Conservation (phyloP, 2,113 vertebrate species). For the Chaenogobius annularis region DNA sequence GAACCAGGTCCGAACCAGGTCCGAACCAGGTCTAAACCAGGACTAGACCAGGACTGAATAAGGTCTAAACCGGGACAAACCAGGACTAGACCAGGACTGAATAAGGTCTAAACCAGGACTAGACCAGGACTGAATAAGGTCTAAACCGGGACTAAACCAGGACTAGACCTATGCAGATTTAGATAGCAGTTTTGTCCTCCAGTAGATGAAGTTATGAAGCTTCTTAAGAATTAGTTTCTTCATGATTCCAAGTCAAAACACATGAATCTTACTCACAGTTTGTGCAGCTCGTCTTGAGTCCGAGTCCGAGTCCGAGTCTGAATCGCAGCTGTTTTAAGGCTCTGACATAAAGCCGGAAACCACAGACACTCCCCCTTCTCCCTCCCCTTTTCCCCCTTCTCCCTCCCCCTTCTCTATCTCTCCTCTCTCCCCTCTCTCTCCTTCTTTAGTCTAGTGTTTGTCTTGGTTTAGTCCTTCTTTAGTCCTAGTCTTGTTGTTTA, state of each 20-base stretch:
- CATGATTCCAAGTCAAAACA: no score
- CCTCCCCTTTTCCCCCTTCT: not conserved
- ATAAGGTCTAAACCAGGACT: not conserved
- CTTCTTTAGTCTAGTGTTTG: no score
- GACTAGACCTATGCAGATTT: not conserved
- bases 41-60: not conserved
- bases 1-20: not conserved
- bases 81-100: not conserved
- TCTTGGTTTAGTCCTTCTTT: no score
- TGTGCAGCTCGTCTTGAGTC: not conserved
- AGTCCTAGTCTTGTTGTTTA: no score
- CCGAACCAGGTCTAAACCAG: not conserved
- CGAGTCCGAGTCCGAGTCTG: not conserved
- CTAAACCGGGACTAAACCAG: not conserved
- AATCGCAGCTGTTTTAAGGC: not conserved
- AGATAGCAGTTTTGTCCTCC: not conserved
- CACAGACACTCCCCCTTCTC: not conserved
- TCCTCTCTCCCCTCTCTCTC: not conserved
- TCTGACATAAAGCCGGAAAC: not conserved
- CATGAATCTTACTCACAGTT: not conserved
- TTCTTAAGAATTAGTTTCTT: no score
- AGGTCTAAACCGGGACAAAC: not conserved
- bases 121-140: not conserved
- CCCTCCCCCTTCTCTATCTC: not conserved
- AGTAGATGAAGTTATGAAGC: not conserved